Percentiles rank a stretch among this genome's conserved stretches.
Evolutionary conservation across 23 tunicate genomes (phyloP).

Genomic region (Phallusia fumigata): DNA sequence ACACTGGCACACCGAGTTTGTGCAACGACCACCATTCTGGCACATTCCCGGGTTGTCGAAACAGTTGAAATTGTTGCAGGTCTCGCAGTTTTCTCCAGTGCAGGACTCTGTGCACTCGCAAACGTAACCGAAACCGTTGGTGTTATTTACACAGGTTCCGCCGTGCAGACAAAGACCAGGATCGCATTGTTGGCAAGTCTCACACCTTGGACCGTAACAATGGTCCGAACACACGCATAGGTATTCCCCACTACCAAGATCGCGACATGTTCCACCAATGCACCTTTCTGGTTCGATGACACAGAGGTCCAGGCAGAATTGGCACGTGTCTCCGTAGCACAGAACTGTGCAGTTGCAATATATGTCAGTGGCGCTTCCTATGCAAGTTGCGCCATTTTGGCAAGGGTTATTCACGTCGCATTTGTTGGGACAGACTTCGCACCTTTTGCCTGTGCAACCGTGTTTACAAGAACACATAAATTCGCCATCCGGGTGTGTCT

Average conservation of each 20-base stretch:
- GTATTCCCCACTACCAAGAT: too few relatives aligned
- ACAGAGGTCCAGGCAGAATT: background rate
- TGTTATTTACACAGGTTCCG: too few relatives aligned
- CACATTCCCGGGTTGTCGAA: background rate
- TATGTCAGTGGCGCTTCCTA: background rate
- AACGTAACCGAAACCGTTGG: background rate
- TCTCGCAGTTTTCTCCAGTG: background rate
- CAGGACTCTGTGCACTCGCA: background rate
- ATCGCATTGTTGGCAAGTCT: too few relatives aligned
- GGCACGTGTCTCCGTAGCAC: constrained; percentile 10
- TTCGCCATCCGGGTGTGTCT: background rate
- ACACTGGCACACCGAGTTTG: background rate
- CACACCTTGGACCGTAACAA: too few relatives aligned
- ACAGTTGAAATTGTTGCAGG: background rate
- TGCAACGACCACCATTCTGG: constrained; percentile 7
- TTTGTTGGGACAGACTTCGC: background rate
- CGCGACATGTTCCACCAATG: constrained; percentile 16
- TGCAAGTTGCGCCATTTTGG: constrained; percentile 14
- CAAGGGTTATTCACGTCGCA: background rate
- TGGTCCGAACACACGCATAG: too few relatives aligned
- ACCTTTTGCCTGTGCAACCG: background rate
- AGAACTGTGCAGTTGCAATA: constrained; percentile 1
- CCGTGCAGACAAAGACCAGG: too few relatives aligned
- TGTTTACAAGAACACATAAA: background rate
- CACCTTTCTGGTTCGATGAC: background rate